Evolutionary conservation across 2,113 vertebrate species (phyloP).

Genomic region (Anas platyrhynchos): DNA sequence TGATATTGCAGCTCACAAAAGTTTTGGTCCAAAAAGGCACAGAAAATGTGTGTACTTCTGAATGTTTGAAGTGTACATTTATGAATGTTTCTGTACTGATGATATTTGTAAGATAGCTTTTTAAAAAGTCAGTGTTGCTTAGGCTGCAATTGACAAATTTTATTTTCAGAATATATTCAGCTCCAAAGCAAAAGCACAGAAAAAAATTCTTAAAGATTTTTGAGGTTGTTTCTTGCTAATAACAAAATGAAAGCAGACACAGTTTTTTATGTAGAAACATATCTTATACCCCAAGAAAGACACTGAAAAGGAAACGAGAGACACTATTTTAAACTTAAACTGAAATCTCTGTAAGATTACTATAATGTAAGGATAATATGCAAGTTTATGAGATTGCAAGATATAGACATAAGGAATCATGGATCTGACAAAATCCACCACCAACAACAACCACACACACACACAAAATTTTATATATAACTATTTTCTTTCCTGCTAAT

Average conservation of each 20-base stretch:
- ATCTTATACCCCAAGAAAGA: not conserved
- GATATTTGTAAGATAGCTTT: not conserved
- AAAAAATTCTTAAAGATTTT: rapidly evolving
- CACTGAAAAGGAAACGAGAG: not conserved
- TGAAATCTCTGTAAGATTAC: not conserved
- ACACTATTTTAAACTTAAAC: not conserved
- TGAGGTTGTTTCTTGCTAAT: not conserved
- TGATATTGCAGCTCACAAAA: not conserved
- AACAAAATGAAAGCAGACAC: not conserved
- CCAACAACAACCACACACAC: not conserved
- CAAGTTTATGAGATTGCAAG: not conserved
- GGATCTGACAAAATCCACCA: too few relatives aligned
- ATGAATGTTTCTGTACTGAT: not conserved
- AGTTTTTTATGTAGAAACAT: not conserved
- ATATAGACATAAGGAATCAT: not conserved
- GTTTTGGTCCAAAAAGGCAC: not conserved
- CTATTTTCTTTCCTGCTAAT: not conserved
- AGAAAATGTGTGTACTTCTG: not conserved
- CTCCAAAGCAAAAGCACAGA: not conserved
- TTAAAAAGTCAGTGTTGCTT: not conserved
- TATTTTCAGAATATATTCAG: not conserved
- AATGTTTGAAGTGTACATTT: not conserved
- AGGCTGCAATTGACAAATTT: not conserved
- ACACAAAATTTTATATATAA: not conserved
- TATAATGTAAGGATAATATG: not conserved